These are phyloP conservation scores for Magallana angulata DNA, from an alignment of 1,140 invertebrate species.

Conservation along the genomic window DNA sequence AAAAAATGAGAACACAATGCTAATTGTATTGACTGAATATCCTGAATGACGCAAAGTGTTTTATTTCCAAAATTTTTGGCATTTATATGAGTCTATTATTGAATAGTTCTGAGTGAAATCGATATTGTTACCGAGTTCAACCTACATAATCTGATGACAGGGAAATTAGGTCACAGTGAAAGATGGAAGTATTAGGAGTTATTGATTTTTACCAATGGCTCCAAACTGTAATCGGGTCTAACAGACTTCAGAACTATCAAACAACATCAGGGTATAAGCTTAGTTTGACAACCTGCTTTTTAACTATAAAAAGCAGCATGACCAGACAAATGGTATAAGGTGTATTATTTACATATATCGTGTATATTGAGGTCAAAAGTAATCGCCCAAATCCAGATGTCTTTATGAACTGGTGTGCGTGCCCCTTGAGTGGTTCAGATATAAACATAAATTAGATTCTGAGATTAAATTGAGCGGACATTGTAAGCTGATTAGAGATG, in stretches of 20 bases:
- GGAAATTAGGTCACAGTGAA: not conserved
- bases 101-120: not conserved
- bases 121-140: not conserved
- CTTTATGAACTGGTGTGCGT: not conserved
- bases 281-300: no score
- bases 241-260: no score
- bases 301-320: no score
- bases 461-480: not conserved
- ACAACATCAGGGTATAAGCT: no score
- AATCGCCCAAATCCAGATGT: not conserved
- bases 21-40: not conserved
- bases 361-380: conserved; percentile 1
- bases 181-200: not conserved
- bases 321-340: no score
- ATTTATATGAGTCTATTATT: not conserved
- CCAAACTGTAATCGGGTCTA: no score
- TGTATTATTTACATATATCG: not conserved
- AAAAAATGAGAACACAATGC: not conserved
- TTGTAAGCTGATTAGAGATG: not conserved
- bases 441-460: not conserved
- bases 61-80: not conserved
- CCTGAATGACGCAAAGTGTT: not conserved
- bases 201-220: not conserved
- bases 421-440: not conserved
- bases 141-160: conserved; percentile 7